Percentiles rank a stretch among this genome's conserved stretches.
Evolutionary conservation across 1,140 invertebrate genomes (phyloP).

Genomic region (Archivesica marissinica): DNA sequence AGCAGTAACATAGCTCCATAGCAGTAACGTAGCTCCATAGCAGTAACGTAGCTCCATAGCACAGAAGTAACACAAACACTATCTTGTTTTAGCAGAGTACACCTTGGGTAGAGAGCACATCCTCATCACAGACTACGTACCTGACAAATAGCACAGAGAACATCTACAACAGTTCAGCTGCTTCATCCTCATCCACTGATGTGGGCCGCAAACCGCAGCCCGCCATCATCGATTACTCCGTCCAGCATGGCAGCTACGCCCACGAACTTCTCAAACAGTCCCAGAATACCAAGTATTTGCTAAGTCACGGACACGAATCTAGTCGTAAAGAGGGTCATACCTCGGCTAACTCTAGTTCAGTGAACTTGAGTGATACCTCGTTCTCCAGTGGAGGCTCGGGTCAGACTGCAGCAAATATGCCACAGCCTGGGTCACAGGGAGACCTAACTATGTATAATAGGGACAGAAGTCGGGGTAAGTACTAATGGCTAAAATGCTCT

Average conservation of each 20-base stretch:
- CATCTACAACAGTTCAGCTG: constrained; percentile 62
- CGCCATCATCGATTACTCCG: constrained; percentile 28
- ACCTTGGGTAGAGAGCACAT: constrained; percentile 57
- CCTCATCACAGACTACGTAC: constrained; percentile 54
- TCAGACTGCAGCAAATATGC: constrained; percentile 44
- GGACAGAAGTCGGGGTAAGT: constrained; percentile 42
- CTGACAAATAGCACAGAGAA: constrained; percentile 65
- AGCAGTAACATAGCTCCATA: no score
- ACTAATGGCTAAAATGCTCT: no score
- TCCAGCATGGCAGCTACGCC: constrained; percentile 78
- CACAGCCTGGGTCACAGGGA: constrained; percentile 33
- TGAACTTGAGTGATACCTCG: constrained; percentile 78
- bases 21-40: no score
- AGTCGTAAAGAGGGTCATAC: constrained; percentile 55
- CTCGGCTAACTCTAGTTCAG: constrained; percentile 66
- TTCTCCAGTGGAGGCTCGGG: constrained; percentile 76
- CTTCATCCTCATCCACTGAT: constrained; percentile 26
- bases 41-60: no score
- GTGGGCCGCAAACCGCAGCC: neutral
- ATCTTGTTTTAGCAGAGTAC: constrained; percentile 17
- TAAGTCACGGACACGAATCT: constrained; percentile 71
- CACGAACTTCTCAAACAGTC: constrained; percentile 80
- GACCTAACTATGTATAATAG: constrained; percentile 8
- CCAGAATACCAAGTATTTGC: constrained; percentile 80
- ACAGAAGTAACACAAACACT: no score